A percentile compares a stretch with the other conserved stretches of the same genome.
These are phyloP conservation scores for Tetramorium alpestre DNA, from an alignment of 1,140 invertebrate species.

Conservation along the genomic window DNA sequence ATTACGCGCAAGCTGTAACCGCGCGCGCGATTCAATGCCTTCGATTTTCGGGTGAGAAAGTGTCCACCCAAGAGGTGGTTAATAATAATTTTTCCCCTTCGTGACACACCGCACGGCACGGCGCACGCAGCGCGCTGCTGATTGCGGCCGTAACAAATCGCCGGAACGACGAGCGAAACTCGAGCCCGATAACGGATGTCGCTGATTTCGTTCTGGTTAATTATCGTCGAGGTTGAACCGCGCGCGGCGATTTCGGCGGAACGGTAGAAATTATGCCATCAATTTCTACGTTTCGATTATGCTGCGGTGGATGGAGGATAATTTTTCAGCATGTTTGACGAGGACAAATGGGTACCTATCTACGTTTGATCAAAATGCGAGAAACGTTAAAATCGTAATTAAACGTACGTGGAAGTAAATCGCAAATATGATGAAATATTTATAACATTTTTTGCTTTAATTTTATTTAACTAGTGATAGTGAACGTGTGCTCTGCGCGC, in stretches of 20 bases:
- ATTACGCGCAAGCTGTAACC: constrained; percentile 59
- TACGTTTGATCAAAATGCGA: neutral
- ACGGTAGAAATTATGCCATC: constrained; percentile 20
- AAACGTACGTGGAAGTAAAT: neutral
- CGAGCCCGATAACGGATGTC: constrained; percentile 27
- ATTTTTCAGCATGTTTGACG: neutral
- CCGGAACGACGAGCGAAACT: neutral
- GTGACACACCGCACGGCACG: neutral
- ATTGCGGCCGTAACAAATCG: constrained; percentile 15
- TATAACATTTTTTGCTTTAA: neutral
- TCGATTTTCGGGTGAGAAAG: constrained; percentile 53
- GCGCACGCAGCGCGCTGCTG: neutral
- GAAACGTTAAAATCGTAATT: neutral
- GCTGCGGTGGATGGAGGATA: neutral
- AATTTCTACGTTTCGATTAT: constrained; percentile 7
- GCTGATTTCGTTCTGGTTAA: constrained; percentile 37
- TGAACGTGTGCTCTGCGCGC: no score
- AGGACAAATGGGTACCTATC: neutral
- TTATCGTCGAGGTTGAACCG: constrained; percentile 11
- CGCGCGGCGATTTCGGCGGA: neutral
- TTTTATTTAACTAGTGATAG: neutral
- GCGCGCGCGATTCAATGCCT: constrained; percentile 18
- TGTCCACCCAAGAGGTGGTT: constrained; percentile 47
- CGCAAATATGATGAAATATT: neutral
- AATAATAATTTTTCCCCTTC: constrained; percentile 53